phyloP scores from a whole-genome alignment of 64 coral and sea anemone genomes.

The Anthopleura sola region DNA sequence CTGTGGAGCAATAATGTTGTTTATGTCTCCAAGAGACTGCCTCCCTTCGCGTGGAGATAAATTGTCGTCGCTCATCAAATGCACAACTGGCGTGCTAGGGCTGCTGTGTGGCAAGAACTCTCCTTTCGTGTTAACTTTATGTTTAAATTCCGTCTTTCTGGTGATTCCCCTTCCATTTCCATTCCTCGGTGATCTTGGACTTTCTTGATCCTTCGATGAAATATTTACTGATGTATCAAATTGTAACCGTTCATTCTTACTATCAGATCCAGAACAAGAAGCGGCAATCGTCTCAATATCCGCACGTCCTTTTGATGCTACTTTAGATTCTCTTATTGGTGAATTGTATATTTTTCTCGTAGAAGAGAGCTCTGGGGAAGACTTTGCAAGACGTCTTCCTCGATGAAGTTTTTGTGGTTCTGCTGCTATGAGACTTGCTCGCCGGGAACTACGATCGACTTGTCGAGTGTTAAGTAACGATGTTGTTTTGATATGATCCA shows the following conservation, averaged over 20 bases:
- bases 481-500: neutral
- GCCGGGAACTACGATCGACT: neutral
- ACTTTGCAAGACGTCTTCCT: slow-evolving; percentile 30
- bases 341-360: slow-evolving; percentile 4
- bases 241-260: neutral
- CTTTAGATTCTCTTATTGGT: slow-evolving; percentile 7
- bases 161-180: neutral
- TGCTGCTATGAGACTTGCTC: neutral
- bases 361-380: slow-evolving; percentile 42
- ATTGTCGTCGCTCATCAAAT: neutral
- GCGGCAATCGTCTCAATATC: neutral
- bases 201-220: neutral
- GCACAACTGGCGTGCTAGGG: neutral
- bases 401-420: slow-evolving; percentile 23
- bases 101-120: neutral
- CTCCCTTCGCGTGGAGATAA: slow-evolving; percentile 7
- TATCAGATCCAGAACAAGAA: neutral
- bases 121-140: neutral
- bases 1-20: neutral
- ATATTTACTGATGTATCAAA: neutral
- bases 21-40: slow-evolving; percentile 55
- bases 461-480: slow-evolving; percentile 8
- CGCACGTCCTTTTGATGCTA: neutral
- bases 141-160: neutral
- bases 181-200: neutral